Base-by-base conservation (phyloP, 2,888 invertebrate genomes). In the Idaea dimidiata region DNA sequence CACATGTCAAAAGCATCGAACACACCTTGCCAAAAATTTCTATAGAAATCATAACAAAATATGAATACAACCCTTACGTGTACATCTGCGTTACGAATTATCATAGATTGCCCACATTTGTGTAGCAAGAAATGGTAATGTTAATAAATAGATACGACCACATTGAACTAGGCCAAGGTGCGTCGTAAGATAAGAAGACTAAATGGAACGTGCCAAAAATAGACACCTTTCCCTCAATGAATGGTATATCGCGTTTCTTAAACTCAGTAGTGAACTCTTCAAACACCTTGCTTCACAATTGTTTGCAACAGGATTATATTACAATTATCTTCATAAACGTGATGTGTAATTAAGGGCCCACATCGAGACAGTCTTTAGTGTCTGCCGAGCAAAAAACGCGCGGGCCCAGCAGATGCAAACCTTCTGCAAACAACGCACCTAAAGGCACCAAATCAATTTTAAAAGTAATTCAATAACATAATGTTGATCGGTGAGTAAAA, bases 391-490 rank as follows among this genome's bases (percentile, higher is more conserved):
- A 88, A 88, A 87, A 86, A 86, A 81, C 73, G 72, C 72, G 78
- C 73, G 73, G 78, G 77, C 70, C 76, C 74, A 83, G 89, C 91
- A 92, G 91, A 92, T 92, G 91, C 83, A 76, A 83, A 82, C 82
- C 81, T 80, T 85, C 80, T 84, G 86, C 88, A 88, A 90, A 87
- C 82, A 86, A 65, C 69, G 73, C 78, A 67, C 65, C 69, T 66
- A 76, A 78, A 81, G 77, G 83, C 77, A 83, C 79, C 77, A 81
- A 87, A 88, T 89, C 86, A 88, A 86, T 87, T 86, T 88, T 79
- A 81, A 87, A 85, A 90, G 91, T 91, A 91, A 91, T 91, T 89
- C 91, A 90, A 91, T 92, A 92, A 91, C 91, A 87, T 89, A 90
- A 91, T 88, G 88, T 87, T 80, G 86, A 91, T 89, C 84, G 83